These are phyloP conservation scores for Brachypteracias leptosomus DNA, from an alignment of 2,113 vertebrate genomes.

Conservation along the genomic window DNA sequence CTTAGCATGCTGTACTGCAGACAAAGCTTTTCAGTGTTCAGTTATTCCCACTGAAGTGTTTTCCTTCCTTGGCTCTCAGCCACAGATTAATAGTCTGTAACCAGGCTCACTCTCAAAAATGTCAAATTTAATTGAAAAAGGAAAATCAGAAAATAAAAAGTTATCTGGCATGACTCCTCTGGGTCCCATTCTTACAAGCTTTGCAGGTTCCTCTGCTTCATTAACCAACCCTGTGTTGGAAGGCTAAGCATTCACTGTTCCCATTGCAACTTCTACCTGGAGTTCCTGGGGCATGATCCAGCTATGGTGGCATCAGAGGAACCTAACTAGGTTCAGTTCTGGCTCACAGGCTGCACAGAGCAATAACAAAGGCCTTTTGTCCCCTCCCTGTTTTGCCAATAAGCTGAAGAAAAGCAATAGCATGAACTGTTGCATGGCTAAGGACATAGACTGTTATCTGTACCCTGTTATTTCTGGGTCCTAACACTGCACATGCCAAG, in stretches of 20 bases:
- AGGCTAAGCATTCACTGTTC: background rate
- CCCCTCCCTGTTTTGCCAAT: background rate
- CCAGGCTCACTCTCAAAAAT: constrained; percentile 46
- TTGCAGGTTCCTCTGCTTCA: constrained; percentile 29
- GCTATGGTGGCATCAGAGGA: background rate
- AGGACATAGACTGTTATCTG: background rate
- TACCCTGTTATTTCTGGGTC: background rate
- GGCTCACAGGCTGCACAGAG: background rate
- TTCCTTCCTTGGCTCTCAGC: constrained; percentile 36
- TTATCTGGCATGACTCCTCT: constrained; percentile 32
- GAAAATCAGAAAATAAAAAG: constrained; percentile 58
- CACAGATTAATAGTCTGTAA: constrained; percentile 47
- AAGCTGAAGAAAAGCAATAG: background rate
- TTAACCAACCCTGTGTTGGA: background rate
- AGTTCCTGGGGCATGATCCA: background rate
- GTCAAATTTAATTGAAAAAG: constrained; percentile 64
- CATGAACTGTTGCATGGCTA: background rate
- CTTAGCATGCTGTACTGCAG: background rate
- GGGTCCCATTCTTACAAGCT: background rate
- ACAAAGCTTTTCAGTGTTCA: constrained; percentile 34
- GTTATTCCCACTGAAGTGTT: constrained; percentile 14
- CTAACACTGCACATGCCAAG: background rate
- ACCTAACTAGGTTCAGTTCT: background rate
- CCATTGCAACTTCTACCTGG: background rate
- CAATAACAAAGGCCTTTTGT: background rate